Base-by-base conservation (phyloP, 2,113 vertebrate species). In the Siniperca knerii region DNA sequence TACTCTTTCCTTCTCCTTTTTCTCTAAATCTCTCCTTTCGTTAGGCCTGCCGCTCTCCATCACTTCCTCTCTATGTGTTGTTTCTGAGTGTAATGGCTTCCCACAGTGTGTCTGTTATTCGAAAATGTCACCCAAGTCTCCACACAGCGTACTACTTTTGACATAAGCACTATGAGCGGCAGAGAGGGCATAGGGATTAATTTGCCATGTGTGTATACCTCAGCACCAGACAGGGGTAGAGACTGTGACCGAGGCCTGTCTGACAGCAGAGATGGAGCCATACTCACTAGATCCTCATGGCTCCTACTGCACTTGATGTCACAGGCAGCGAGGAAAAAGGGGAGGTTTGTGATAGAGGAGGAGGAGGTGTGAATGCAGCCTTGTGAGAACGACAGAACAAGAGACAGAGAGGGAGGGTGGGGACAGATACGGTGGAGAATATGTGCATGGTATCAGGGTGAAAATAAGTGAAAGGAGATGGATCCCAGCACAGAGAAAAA, bases 131-230 rank as follows among this genome's bases (percentile, higher is more conserved):
- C 90, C 82, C 80, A 44, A 58, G 44, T 76, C 76, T 92, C 83
- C 65, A 62, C 76, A 52, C 83, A 44, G 87, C 62, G 37, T 60
- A 85, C 77, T 78, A 70, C 90, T 89, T 93, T 90, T 94, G 92
- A 94, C 92, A 92, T 73, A 80, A 91, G 89, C 84, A 44, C 86
- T 94, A 82, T 92, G 92, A 91, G 91, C 81, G 12, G 89, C 83
- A 90, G 91, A 87, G 88, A 82, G 94, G 92, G 93, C 91, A 79
- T 74, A 78, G 92, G 93, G 94, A 94, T 94, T 95, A 91, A 95
- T 95, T 94, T 94, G 87, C 93, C 82, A 83, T 92, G 86, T 93
- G 92, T 91, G 90, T 91, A 84, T 90, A 91, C 92, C 90, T 94
- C 92, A 55, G 86, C 74, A 67, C 57, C 83, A 92, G 93, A 92